Evolutionary conservation across 2,113 vertebrate genomes (phyloP).

Genomic region (Actenoides lindsayi): DNA sequence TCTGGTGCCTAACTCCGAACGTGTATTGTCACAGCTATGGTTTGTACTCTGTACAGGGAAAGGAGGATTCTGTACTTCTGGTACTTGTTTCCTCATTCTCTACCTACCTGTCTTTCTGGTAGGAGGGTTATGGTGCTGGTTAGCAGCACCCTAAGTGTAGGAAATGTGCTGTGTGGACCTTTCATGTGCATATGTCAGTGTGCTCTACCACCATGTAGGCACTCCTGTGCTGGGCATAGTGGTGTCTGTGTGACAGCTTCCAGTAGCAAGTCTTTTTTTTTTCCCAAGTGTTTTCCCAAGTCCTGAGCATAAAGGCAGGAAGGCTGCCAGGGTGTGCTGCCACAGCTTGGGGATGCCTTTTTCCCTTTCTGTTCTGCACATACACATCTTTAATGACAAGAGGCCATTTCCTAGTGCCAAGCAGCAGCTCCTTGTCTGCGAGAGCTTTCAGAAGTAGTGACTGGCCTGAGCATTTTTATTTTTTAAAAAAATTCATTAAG

Average conservation of each 20-base stretch:
- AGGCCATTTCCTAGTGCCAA: neutral
- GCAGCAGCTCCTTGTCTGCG: neutral
- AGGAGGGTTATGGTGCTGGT: neutral
- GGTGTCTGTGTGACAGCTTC: neutral
- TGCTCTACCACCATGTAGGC: neutral
- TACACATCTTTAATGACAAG: neutral
- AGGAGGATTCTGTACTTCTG: neutral
- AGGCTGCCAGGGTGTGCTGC: neutral
- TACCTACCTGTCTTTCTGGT: neutral
- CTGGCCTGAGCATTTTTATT: neutral
- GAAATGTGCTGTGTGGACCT: neutral
- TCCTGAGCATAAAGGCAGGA: neutral
- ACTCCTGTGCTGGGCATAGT: neutral
- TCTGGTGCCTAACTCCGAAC: neutral
- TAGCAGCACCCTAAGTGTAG: neutral
- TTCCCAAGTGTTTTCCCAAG: neutral
- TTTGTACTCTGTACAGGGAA: neutral
- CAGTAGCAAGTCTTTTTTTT: neutral
- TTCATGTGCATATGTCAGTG: neutral
- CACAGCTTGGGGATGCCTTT: neutral
- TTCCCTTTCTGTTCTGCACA: neutral
- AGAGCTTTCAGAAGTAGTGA: neutral
- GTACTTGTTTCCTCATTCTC: neutral
- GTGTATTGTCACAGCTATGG: neutral
- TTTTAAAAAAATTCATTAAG: neutral